phyloP scores from a whole-genome alignment of 2,113 vertebrate species.

The Phyllostomus discolor region DNA sequence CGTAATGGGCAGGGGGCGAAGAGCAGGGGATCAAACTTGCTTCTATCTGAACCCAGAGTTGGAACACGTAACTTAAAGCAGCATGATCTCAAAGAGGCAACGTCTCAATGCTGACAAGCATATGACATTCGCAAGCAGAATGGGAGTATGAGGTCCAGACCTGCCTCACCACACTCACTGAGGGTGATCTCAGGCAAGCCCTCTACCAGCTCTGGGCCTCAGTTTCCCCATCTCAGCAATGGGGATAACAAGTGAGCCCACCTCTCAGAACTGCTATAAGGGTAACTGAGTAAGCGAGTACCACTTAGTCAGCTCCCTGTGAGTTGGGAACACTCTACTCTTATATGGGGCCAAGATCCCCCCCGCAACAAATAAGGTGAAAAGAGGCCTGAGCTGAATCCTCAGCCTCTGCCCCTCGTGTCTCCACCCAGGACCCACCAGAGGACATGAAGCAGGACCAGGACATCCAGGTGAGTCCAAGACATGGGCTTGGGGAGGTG shows the following conservation, averaged over 20 bases:
- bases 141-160: no score
- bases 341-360: background rate
- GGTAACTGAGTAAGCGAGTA: background rate
- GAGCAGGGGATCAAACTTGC: background rate
- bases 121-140: background rate
- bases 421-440: constrained; percentile 56
- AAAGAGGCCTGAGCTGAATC: background rate
- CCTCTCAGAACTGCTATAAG: background rate
- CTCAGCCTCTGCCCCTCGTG: background rate
- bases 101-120: background rate
- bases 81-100: background rate
- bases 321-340: background rate
- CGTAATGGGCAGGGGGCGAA: background rate
- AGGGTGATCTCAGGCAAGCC: background rate
- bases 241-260: background rate
- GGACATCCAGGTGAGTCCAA: constrained; percentile 72
- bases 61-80: background rate
- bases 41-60: background rate
- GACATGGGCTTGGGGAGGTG: background rate
- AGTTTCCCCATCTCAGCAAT: background rate
- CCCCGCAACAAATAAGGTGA: background rate
- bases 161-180: fast-evolving
- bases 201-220: background rate
- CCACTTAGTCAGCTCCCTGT: background rate
- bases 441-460: constrained; percentile 68